Base-by-base conservation (phyloP, 2,797 vertebrate species). In the Caiman crocodilus region DNA sequence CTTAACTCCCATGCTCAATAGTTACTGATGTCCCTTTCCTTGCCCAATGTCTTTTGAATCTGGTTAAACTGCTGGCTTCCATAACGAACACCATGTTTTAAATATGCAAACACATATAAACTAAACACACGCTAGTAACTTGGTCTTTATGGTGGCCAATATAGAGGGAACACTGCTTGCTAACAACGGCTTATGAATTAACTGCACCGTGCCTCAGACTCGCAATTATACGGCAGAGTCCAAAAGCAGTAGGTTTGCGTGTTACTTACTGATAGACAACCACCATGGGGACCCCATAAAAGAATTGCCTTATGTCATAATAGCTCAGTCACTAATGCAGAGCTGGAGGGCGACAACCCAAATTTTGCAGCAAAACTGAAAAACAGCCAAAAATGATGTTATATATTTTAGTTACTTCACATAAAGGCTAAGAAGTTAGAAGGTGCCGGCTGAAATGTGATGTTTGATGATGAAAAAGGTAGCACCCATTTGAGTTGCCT, bases 301-400 rank as follows among this genome's bases (percentile, higher is more conserved):
- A 42, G 20, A 50, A 50, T 50, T 50, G 42, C 42, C 42, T 50
- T 10, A 50, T 50, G 9, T 50, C 42, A 75, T 58, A 58, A 57
- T 30, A 74, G 60, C 84, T 55, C 6, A 56, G 8, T 3, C 7
- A 30, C 57, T 42, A 82, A 56, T 13, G 17, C 4, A 26, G n/a
- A 83, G 77, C 4, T 77, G 18, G 9, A 71, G 4, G 1, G 9
- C 35, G 58, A 76, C 4, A 0, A 14, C 14, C 0, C 25, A 88
- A 57, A 58, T 35, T 18, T 1, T 4, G 23, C 58, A 26, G 21
- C 35, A 30, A 30, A 85, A 32, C 26, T 77, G 30, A 15, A 16
- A 35, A 3, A 2, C 13, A 14, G 28, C 58, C 58, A 14, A 73
- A 92, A 16, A 10, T 64, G 35, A 50, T 0, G 0, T 8, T 78